Conservation (phyloP, 2,888 invertebrate genomes). For the Eupithecia inturbata region DNA sequence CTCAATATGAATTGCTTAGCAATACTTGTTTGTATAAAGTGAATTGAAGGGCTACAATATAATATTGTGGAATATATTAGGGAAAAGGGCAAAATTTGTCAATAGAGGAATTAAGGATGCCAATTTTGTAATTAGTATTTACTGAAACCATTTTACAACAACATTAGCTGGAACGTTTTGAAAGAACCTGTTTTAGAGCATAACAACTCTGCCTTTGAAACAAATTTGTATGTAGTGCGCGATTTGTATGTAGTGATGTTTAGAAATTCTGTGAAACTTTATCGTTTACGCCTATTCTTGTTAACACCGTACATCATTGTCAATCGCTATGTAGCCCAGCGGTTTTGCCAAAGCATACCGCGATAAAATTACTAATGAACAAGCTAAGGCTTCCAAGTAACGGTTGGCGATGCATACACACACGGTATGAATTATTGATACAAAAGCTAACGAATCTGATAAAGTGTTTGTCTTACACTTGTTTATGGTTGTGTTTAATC, state of each 20-base stretch:
- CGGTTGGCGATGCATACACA: slow-evolving; percentile 78
- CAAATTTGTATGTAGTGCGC: not conserved
- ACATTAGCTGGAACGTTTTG: not conserved
- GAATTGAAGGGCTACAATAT: slow-evolving; percentile 48
- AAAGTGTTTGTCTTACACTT: slow-evolving; percentile 76
- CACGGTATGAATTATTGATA: slow-evolving; percentile 81
- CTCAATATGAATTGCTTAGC: slow-evolving; percentile 72
- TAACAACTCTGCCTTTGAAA: not conserved
- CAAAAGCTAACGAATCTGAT: slow-evolving; percentile 72
- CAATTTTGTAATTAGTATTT: too few relatives aligned
- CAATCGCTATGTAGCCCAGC: slow-evolving; percentile 75
- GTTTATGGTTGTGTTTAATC: slow-evolving; percentile 69
- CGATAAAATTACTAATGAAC: slow-evolving; percentile 81
- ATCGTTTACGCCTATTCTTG: slow-evolving; percentile 10
- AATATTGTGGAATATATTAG: too few relatives aligned
- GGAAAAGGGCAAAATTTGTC: too few relatives aligned
- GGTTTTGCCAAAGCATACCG: slow-evolving; percentile 82
- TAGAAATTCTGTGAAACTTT: not conserved
- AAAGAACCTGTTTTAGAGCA: too few relatives aligned
- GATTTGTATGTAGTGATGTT: not conserved
- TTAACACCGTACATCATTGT: slow-evolving; percentile 50
- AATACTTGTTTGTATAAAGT: slow-evolving; percentile 58
- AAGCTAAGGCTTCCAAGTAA: slow-evolving; percentile 80
- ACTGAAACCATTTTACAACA: too few relatives aligned
- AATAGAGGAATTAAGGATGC: too few relatives aligned